Base-by-base conservation (phyloP, 1,140 invertebrate species). In the Thalassaphorura encarpata region DNA sequence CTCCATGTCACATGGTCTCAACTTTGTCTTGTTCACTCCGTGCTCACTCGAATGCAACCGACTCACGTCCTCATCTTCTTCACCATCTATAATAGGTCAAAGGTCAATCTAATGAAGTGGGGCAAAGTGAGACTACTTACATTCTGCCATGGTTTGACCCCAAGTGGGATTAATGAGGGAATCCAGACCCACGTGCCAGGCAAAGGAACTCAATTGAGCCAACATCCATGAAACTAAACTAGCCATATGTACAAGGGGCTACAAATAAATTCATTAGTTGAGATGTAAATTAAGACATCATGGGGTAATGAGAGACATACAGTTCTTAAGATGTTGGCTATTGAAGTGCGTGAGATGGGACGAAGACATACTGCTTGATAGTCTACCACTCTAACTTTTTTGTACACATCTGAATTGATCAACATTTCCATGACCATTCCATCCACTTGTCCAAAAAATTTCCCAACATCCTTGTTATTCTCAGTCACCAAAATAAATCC, bases 401-500 rank as follows among this genome's bases (percentile, higher is more conserved):
- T 86, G 70, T 90, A 95, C 60, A 94, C 91, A 54, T 83, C 79
- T 66, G 90, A 85, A 67, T 92, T 86, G 0, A 94, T 87, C 26
- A 95, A 71, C 0, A 87, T 89, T 69, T 93, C 87, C 86, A 94
- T 92, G 43, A 95, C 88, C 1, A 88, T 91, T n/a, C 89, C 89
- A 69, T 95, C 89, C 42, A 93, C 84, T 69, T 93, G 87, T 0
- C 90, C 90, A 67, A 94, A 94, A 71, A 94, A 95, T 52, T 66
- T 65, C 4, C 63, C 63, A 58, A 19, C 24, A 40, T 92, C 84
- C 47, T 85, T 80, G 28, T 78, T 75, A 57, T 84, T 81, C 70
- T 93, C 88, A 3, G 88, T 91, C 24, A 92, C 81, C 28, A 94
- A 84, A n/a, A 94, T 83, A 69, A 92, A 95, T 11, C 90, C 90